Evolutionary conservation across 2,888 invertebrate species (phyloP).

Genomic region (Octonoba sinensis): DNA sequence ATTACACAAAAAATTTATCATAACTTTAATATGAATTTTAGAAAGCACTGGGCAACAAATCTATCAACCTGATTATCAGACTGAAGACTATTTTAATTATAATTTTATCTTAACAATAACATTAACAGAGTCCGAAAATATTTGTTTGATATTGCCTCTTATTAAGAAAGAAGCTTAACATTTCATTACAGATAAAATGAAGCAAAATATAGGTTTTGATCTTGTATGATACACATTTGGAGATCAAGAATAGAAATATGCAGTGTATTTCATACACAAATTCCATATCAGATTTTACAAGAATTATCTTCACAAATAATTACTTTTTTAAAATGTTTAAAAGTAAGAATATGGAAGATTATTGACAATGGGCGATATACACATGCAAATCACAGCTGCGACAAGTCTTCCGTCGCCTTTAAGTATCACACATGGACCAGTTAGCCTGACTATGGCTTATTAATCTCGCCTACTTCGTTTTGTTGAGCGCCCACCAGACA

Average conservation of each 20-base stretch:
- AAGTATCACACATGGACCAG: constrained; percentile 59
- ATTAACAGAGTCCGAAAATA: no score
- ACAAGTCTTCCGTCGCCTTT: constrained; percentile 51
- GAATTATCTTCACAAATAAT: constrained; percentile 33
- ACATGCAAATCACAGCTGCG: constrained; percentile 63
- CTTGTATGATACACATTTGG: constrained; percentile 11
- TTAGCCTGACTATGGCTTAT: constrained; percentile 52
- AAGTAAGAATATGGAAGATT: constrained; percentile 42
- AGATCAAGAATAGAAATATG: constrained; percentile 12
- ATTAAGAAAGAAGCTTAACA: background rate
- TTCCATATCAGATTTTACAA: constrained; percentile 27
- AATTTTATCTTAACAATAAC: no score
- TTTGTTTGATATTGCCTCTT: no score
- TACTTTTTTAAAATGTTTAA: constrained; percentile 6
- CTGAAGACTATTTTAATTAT: no score
- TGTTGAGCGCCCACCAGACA: constrained; percentile 54
- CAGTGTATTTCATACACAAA: constrained; percentile 47
- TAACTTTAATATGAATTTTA: background rate
- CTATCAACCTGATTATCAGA: no score
- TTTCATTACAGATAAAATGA: constrained; percentile 9
- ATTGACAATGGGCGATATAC: constrained; percentile 60
- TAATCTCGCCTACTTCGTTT: constrained; percentile 62
- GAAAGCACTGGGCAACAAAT: constrained; percentile 18
- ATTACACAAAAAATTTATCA: constrained; percentile 12
- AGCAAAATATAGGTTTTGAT: constrained; percentile 15